A percentile compares a stretch with the other conserved stretches of the same genome.
These are phyloP conservation scores for Tor tambroides DNA, from an alignment of 2,113 vertebrate species.

Conservation along the genomic window DNA sequence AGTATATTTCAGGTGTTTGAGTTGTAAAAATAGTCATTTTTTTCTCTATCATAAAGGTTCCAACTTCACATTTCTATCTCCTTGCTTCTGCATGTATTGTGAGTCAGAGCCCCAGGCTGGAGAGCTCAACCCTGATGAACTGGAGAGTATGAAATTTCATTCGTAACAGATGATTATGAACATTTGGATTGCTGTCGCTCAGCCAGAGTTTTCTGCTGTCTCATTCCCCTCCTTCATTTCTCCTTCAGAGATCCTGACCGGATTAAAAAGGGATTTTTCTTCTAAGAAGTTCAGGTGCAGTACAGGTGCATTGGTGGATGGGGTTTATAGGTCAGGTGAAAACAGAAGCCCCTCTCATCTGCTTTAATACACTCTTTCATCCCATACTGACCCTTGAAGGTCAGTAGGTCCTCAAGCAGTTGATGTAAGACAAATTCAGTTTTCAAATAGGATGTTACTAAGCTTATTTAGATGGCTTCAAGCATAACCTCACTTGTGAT, in stretches of 20 bases:
- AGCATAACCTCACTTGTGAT: neutral
- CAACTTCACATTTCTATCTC: too few relatives aligned
- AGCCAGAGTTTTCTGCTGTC: neutral
- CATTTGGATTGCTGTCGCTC: neutral
- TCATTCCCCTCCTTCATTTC: conserved; percentile 6
- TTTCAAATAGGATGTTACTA: neutral
- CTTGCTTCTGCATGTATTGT: neutral
- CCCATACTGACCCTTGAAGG: neutral
- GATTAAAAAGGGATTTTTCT: neutral
- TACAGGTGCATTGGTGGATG: neutral
- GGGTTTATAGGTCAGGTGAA: neutral
- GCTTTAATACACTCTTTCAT: neutral
- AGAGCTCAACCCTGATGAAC: neutral
- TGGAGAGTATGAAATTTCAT: conserved; percentile 24
- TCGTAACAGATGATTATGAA: conserved; percentile 22
- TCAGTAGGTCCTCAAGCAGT: neutral
- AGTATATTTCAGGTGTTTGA: neutral
- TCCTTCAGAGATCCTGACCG: neutral
- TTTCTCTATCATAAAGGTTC: too few relatives aligned
- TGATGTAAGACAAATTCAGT: neutral
- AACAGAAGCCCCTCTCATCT: neutral
- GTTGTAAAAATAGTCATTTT: too few relatives aligned
- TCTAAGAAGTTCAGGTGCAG: neutral
- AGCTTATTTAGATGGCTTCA: neutral
- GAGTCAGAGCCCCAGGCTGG: neutral